A percentile compares a stretch with the other conserved stretches of the same genome.
phyloP scores from a whole-genome alignment of 2,797 vertebrate genomes.

The Pipistrellus pygmaeus region DNA sequence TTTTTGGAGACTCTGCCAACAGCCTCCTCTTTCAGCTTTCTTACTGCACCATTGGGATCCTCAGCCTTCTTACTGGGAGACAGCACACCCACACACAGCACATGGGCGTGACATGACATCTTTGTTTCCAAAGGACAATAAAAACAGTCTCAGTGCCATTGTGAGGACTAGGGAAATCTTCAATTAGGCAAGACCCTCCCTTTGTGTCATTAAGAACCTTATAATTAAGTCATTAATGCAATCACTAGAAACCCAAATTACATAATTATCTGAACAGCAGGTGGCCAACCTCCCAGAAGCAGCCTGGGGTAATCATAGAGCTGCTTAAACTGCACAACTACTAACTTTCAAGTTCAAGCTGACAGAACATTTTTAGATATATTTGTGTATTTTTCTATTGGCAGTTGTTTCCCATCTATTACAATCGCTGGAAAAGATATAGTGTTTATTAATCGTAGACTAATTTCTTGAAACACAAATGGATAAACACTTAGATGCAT shows the following conservation, averaged over 20 bases:
- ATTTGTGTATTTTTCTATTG: not conserved
- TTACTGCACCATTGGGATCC: no score
- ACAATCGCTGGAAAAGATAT: constrained; percentile 32
- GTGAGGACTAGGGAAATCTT: not conserved
- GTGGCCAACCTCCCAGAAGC: not conserved
- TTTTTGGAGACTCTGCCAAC: no score
- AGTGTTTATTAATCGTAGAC: constrained; percentile 6
- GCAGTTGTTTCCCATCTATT: not conserved
- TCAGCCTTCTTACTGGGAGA: no score
- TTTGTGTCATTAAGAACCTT: not conserved
- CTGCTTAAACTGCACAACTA: not conserved
- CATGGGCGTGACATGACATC: no score
- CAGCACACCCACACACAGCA: no score
- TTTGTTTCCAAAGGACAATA: not conserved
- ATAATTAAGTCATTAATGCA: not conserved
- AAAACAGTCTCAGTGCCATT: no score
- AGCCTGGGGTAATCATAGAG: not conserved
- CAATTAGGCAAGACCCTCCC: not conserved
- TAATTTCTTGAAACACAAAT: constrained; percentile 45
- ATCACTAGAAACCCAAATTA: not conserved
- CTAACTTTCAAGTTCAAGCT: not conserved
- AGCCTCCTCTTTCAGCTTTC: no score
- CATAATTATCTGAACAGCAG: not conserved
- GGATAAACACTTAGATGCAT: not conserved
- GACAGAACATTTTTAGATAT: no score